A percentile compares a stretch with the other conserved stretches of the same genome.
These are phyloP conservation scores for Hirtodrosophila trivittata DNA, from an alignment of 2,888 invertebrate genomes.

Conservation along the genomic window DNA sequence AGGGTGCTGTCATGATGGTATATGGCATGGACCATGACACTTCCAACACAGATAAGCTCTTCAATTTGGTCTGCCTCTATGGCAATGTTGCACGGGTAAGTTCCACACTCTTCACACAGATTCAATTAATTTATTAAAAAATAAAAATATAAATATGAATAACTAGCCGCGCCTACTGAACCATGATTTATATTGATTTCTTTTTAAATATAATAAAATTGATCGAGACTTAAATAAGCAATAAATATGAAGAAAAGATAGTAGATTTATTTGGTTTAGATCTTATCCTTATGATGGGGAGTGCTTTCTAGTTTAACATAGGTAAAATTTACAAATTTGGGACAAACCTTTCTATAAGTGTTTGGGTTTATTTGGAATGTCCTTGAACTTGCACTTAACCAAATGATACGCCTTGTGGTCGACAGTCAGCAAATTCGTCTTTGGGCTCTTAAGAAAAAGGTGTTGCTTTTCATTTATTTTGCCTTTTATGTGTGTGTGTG, in stretches of 20 bases:
- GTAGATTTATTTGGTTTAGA: too few relatives aligned
- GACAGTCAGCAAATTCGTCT: constrained; percentile 26
- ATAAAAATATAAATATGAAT: constrained; percentile 8
- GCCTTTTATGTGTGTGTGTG: constrained; percentile 7
- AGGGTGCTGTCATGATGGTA: constrained; percentile 98
- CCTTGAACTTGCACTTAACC: constrained; percentile 67
- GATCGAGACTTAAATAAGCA: too few relatives aligned
- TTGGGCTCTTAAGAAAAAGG: constrained; percentile 56
- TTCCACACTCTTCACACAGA: constrained; percentile 46
- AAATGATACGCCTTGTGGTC: constrained; percentile 39
- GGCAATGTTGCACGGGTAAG: constrained; percentile 98
- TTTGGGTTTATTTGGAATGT: too few relatives aligned
- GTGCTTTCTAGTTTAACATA: too few relatives aligned
- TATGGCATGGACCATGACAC: constrained; percentile 97
- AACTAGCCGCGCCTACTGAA: too few relatives aligned
- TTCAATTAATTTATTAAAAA: constrained; percentile 42
- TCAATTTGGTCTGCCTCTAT: constrained; percentile 99
- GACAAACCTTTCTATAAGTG: too few relatives aligned
- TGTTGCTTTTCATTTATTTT: constrained; percentile 37
- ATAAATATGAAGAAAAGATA: too few relatives aligned
- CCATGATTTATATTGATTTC: too few relatives aligned
- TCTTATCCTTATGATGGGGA: too few relatives aligned
- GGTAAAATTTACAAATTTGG: too few relatives aligned
- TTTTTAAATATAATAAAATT: too few relatives aligned
- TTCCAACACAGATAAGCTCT: constrained; percentile 97